These are phyloP conservation scores for Periophthalmus modestus DNA, from an alignment of 2,113 vertebrate species.

Conservation along the genomic window DNA sequence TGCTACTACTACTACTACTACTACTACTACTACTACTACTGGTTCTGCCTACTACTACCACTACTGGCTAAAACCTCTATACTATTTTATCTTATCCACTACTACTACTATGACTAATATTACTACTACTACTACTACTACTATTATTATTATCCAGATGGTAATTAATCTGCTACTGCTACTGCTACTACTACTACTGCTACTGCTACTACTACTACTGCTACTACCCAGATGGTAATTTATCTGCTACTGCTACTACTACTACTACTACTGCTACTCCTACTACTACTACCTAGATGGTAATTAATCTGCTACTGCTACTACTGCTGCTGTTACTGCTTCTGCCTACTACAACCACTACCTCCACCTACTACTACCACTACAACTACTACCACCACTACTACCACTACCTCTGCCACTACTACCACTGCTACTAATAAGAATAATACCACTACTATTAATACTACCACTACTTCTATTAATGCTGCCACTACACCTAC, in stretches of 20 bases:
- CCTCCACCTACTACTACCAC: background rate
- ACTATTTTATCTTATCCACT: background rate
- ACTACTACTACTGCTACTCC: background rate
- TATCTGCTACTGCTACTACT: background rate
- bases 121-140: background rate
- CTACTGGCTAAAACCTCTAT: no score
- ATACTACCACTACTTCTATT: background rate
- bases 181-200: background rate
- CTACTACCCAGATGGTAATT: no score
- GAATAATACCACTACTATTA: no score
- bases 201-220: no score
- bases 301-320: background rate
- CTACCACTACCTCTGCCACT: no score
- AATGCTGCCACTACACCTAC: background rate
- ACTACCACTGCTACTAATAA: no score
- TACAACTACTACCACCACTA: background rate
- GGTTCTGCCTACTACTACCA: no score
- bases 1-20: no score
- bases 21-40: no score
- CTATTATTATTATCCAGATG: no score
- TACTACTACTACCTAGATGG: no score
- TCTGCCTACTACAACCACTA: background rate
- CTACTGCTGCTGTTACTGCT: background rate
- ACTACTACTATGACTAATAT: background rate
- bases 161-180: background rate